These are phyloP conservation scores for Epizoanthus scotinus DNA, from an alignment of 92 coral and sea anemone species.

Conservation along the genomic window DNA sequence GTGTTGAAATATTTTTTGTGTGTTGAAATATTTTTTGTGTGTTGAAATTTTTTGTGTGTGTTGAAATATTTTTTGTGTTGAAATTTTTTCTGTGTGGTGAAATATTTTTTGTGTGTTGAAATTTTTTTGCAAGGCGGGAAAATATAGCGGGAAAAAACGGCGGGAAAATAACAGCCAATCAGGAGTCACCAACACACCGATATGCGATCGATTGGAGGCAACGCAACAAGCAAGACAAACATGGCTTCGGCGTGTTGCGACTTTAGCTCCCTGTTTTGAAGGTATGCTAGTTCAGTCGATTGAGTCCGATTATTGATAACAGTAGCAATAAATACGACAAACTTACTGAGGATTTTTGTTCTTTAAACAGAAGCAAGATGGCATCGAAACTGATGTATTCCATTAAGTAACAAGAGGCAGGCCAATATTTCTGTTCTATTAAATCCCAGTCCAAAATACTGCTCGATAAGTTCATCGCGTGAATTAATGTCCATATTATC, in stretches of 20 bases:
- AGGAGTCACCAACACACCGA: conserved; percentile 1
- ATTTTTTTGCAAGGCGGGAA: too few species aligned
- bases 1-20: too few species aligned
- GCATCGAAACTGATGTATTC: too few species aligned
- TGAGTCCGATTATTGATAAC: conserved; percentile 17
- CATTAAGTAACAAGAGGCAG: conserved; percentile 29
- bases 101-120: too few species aligned
- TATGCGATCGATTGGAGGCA: conserved; percentile 3
- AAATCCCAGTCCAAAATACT: conserved; percentile 39
- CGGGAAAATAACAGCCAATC: conserved; percentile 5
- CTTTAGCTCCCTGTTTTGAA: neutral
- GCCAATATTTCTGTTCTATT: conserved; percentile 32
- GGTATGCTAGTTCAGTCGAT: conserved; percentile 13
- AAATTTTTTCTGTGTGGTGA: too few species aligned
- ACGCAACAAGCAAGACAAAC: neutral
- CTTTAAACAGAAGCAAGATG: too few species aligned
- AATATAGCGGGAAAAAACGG: neutral
- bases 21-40: too few species aligned
- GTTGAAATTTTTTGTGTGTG: too few species aligned
- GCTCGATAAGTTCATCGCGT: conserved; percentile 37
- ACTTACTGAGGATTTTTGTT: too few species aligned
- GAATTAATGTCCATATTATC: conserved; percentile 10
- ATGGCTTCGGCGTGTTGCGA: neutral
- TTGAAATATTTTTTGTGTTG: too few species aligned
- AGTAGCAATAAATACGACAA: conserved; percentile 10